Base-by-base conservation (phyloP, 2,113 vertebrate species). In the Tinamus guttatus region DNA sequence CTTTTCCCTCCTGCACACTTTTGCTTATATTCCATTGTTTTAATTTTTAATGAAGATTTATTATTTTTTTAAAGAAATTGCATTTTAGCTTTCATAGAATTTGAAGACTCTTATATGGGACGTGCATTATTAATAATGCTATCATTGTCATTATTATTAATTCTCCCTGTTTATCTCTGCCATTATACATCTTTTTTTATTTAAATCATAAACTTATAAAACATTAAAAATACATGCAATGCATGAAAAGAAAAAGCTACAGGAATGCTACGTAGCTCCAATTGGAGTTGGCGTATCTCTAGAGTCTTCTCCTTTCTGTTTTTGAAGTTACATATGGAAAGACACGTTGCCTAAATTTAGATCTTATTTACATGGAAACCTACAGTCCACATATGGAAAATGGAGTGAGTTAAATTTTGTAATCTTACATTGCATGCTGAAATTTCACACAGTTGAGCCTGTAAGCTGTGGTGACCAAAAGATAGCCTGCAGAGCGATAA, bases 31-130 rank as follows among this genome's bases (percentile, higher is more conserved):
- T 94, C 30, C 59, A 58, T 67, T 87, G 14, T 74, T 93, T 96
- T 76, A 94, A 94, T 71, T 78, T 96, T 93, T 97, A 92, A 97
- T 94, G 73, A 92, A 93, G 77, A 89, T 81, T 75, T 86, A 92
- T 90, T 86, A 78, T 34, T 36, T 59, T 34, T 2, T 56, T 65
- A 89, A 78, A 56, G 73, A 93, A 96, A 96, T 62, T 43, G 51
- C 65, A 52, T 81, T 95, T 95, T 62, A 40, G 71, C 52, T 94
- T 82, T 84, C 80, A 73, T 1, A 30, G 69, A 60, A 88, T 81
- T 83, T 71, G 80, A 71, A 75, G 51, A 81, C 19, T 59, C 20
- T 83, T 93, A 58, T 68, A 95, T 73, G 32, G 41, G 38, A 75
- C 86, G 92, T 96, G 20, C 77, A 95, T 94, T 96, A 96, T 96